Base-by-base conservation (phyloP, 2,797 vertebrate species). In the Bradypus variegatus region DNA sequence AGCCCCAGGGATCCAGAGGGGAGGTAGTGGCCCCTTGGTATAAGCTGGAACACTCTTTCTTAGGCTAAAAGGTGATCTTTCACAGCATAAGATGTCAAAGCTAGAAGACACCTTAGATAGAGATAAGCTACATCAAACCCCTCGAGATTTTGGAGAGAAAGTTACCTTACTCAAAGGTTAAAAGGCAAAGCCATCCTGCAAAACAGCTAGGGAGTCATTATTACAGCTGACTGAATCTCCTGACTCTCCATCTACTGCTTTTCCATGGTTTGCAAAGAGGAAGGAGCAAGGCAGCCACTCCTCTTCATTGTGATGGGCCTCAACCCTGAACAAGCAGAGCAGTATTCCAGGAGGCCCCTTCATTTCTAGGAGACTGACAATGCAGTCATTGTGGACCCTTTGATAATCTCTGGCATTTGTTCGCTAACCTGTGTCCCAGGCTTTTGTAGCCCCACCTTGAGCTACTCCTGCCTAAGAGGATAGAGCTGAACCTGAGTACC, bases 181-280 rank as follows among this genome's bases (percentile, higher is more conserved):
- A 90, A 93, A 91, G 72, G 55, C 69, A 92, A 69, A 69, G 65
- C 8, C 53, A 81, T 45, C n/a, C 69, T 93, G 21, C 64, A 87
- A 88, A 91, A 92, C 58, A 92, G 76, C 36, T 33, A 92, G 50
- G 19, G n/a, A 41, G 73, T 19, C 10, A 86, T 10, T 9, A 53
- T 77, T 53, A 53, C 31, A 33, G 29, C 33, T 41, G 58, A 23
- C 58, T 62, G 23, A 36, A 33, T 58, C 70, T 92, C 64, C 38
- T 79, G 62, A 29, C n/a, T 92, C 25, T 29, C n/a, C 25, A 53
- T 69, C 12, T 12, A 33, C 48, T 88, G 38, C 82, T 65, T 87
- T 73, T 69, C 23, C 41, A 45, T 36, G 45, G 13, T 60, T 64
- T 79, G 19, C 87, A 48, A 65, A 76, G 62, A 86, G 27, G n/a